Conservation (phyloP, 2,113 vertebrate species). For the Tenrec ecaudatus region DNA sequence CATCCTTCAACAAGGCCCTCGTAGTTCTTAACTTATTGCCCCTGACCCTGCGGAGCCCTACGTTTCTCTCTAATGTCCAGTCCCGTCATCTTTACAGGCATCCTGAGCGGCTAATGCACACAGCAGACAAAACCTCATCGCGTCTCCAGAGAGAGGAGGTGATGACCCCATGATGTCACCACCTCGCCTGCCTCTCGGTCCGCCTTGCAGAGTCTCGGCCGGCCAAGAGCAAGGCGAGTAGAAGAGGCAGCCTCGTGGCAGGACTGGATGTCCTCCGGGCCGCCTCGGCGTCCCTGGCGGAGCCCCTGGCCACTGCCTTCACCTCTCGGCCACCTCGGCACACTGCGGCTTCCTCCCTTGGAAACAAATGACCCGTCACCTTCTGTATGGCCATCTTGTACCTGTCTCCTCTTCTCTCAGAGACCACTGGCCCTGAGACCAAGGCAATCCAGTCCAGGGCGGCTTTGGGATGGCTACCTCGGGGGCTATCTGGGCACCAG, state of each 20-base stretch:
- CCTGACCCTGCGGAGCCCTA: not conserved
- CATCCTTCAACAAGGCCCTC: not conserved
- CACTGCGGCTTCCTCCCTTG: not conserved
- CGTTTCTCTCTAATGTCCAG: not conserved
- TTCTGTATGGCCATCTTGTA: not conserved
- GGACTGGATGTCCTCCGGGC: not conserved
- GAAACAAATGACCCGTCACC: not conserved
- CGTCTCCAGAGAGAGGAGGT: not conserved
- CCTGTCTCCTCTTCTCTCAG: not conserved
- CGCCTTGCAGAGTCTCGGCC: not conserved
- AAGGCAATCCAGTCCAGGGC: not conserved
- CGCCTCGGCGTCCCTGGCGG: not conserved
- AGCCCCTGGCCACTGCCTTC: not conserved
- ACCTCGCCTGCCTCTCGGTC: constrained; percentile 24
- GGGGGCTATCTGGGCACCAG: not conserved
- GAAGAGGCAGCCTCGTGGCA: not conserved
- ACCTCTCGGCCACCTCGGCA: not conserved
- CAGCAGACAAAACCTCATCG: not conserved
- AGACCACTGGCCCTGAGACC: not conserved
- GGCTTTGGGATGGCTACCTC: not conserved
- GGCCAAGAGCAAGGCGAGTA: not conserved
- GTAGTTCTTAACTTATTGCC: not conserved
- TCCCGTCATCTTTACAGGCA: not conserved
- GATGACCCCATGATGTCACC: not conserved
- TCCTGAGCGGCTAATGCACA: not conserved